These are phyloP conservation scores for Bathynomus jamesi DNA, from an alignment of 1,140 invertebrate species.

Conservation along the genomic window DNA sequence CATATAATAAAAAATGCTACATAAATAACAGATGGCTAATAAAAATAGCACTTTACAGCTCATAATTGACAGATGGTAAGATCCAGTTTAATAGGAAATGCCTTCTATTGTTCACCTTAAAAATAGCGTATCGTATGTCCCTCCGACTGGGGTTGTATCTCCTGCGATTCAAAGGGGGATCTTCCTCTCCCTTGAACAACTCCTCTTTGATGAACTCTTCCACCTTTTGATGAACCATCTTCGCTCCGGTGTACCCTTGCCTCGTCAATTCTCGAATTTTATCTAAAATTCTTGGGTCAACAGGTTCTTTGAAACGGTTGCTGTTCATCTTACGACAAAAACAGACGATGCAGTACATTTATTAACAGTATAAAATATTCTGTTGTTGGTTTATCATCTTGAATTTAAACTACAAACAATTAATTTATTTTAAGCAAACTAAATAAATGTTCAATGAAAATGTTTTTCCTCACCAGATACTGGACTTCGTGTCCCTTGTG, in stretches of 20 bases:
- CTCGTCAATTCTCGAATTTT: conserved; percentile 8
- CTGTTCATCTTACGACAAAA: neutral
- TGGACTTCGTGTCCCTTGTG: neutral
- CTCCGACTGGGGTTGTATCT: conserved; percentile 15
- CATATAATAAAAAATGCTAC: neutral
- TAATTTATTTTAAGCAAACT: too few relatives aligned
- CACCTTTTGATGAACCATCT: conserved; percentile 1
- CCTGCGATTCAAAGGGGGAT: conserved; percentile 4
- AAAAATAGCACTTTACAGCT: neutral
- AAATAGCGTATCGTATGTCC: conserved; percentile 12
- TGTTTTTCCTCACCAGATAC: neutral
- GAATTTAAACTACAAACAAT: too few relatives aligned
- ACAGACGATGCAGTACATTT: too few relatives aligned
- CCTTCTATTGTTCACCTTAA: conserved; percentile 7
- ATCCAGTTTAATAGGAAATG: neutral
- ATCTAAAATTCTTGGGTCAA: conserved; percentile 14
- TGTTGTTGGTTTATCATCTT: too few relatives aligned
- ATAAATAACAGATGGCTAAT: neutral
- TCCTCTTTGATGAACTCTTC: conserved; percentile 3
- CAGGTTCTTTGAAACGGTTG: conserved; percentile 12
- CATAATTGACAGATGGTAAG: neutral
- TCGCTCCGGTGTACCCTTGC: conserved; percentile 5
- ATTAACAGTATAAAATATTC: too few relatives aligned
- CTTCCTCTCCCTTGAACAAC: conserved; percentile 1
- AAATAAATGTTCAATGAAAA: too few relatives aligned